phyloP scores from a whole-genome alignment of 2,113 vertebrate species.

The Coturnix japonica region DNA sequence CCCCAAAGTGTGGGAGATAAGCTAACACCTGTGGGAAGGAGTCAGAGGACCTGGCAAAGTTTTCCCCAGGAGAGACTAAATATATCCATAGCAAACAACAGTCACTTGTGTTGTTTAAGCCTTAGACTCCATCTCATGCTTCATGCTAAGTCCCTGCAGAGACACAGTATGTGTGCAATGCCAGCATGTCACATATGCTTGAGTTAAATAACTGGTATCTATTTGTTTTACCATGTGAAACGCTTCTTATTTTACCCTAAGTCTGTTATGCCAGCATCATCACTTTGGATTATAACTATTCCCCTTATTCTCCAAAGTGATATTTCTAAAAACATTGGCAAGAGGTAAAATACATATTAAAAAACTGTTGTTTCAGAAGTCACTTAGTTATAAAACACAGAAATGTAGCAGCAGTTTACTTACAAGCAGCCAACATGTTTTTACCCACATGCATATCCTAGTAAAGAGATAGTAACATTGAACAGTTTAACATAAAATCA shows the following conservation, averaged over 20 bases:
- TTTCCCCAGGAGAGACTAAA: neutral
- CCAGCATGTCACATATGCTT: neutral
- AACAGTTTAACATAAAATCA: neutral
- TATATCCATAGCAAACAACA: neutral
- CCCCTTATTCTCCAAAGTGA: neutral
- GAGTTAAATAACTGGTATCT: slow-evolving; percentile 32
- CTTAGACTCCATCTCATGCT: neutral
- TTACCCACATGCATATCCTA: neutral
- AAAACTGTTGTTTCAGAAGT: rapidly evolving
- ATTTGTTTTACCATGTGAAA: slow-evolving; percentile 18
- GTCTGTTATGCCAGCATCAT: neutral
- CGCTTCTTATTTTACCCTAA: neutral
- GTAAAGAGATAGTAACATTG: neutral
- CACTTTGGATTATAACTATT: neutral
- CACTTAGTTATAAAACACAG: neutral
- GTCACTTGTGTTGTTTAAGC: neutral
- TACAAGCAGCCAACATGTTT: neutral
- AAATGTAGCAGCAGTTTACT: neutral
- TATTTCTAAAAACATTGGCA: neutral
- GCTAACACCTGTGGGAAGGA: neutral
- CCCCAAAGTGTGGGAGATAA: neutral
- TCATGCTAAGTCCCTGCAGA: neutral
- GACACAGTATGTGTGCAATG: neutral
- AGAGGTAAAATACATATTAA: neutral
- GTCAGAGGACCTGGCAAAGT: neutral